Evolutionary conservation across 2,888 invertebrate genomes (phyloP).

Genomic region (Hesperia comma): DNA sequence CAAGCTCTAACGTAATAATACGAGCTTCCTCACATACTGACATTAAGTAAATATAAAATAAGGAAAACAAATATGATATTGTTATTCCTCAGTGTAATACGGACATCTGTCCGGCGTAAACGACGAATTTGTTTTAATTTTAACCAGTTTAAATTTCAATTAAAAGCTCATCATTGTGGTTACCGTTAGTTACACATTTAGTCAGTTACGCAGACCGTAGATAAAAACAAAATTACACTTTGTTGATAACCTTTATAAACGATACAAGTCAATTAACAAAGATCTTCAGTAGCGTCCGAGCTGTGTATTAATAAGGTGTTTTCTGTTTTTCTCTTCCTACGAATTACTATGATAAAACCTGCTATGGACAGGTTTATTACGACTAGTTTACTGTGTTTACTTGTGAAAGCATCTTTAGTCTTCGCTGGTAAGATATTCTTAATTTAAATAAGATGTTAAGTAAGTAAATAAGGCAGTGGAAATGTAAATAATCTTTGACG

Average conservation of each 20-base stretch:
- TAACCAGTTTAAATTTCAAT: slow-evolving; percentile 5
- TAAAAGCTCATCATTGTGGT: neutral
- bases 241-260: slow-evolving; percentile 19
- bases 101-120: slow-evolving; percentile 5
- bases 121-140: slow-evolving; percentile 7
- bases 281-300: slow-evolving; percentile 6
- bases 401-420: slow-evolving; percentile 5
- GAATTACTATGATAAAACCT: neutral
- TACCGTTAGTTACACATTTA: neutral
- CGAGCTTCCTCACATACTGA: neutral
- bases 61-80: slow-evolving; percentile 3
- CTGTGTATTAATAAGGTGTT: slow-evolving; percentile 8
- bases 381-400: slow-evolving; percentile 9
- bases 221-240: slow-evolving; percentile 1
- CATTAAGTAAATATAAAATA: slow-evolving; percentile 1
- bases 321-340: slow-evolving; percentile 1
- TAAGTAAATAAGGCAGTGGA: neutral
- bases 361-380: slow-evolving; percentile 15
- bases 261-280: slow-evolving; percentile 13
- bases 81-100: slow-evolving; percentile 10
- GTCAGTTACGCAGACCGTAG: neutral
- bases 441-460: neutral
- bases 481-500: neutral
- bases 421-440: slow-evolving; percentile 5
- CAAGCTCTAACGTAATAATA: neutral